A percentile compares a stretch with the other conserved stretches of the same genome.
Conservation (phyloP, 2,888 invertebrate species). For the Imbricaverruca yamaguchii region DNA sequence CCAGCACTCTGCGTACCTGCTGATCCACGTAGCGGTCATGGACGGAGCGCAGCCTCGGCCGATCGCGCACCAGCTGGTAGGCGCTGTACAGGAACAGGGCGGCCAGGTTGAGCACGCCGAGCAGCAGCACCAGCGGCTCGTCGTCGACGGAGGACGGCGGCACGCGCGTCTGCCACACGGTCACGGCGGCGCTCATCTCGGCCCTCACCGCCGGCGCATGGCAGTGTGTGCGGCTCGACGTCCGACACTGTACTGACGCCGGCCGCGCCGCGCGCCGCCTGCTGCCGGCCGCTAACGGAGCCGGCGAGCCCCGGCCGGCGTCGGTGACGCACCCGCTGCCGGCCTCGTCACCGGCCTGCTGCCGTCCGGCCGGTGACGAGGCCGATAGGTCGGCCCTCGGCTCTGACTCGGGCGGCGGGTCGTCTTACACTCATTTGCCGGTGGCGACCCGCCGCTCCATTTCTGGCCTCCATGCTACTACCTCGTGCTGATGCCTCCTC, state of each 20-base stretch:
- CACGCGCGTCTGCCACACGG: neutral
- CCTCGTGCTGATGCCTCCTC: too few relatives aligned
- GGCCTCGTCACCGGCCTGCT: too few relatives aligned
- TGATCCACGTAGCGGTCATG: slow-evolving; percentile 26
- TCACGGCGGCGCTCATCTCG: neutral
- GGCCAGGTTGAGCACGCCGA: slow-evolving; percentile 20
- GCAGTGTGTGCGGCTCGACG: neutral
- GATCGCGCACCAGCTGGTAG: slow-evolving; percentile 7
- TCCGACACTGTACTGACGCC: neutral
- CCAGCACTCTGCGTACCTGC: slow-evolving; percentile 33
- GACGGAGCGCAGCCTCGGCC: neutral
- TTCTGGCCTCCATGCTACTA: too few relatives aligned
- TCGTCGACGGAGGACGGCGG: slow-evolving; percentile 11
- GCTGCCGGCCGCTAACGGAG: neutral
- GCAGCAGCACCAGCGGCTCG: slow-evolving; percentile 14
- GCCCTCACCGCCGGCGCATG: neutral
- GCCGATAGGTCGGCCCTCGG: too few relatives aligned
- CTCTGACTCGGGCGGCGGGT: too few relatives aligned
- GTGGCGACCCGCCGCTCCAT: too few relatives aligned
- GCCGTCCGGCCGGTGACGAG: too few relatives aligned
- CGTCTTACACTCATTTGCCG: too few relatives aligned
- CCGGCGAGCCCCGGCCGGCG: neutral
- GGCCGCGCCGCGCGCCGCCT: neutral
- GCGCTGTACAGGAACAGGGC: slow-evolving; percentile 16
- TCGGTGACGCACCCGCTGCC: too few relatives aligned